These are phyloP conservation scores for Platyrinchus mystaceus DNA, from an alignment of 2,797 vertebrate species.

Conservation along the genomic window DNA sequence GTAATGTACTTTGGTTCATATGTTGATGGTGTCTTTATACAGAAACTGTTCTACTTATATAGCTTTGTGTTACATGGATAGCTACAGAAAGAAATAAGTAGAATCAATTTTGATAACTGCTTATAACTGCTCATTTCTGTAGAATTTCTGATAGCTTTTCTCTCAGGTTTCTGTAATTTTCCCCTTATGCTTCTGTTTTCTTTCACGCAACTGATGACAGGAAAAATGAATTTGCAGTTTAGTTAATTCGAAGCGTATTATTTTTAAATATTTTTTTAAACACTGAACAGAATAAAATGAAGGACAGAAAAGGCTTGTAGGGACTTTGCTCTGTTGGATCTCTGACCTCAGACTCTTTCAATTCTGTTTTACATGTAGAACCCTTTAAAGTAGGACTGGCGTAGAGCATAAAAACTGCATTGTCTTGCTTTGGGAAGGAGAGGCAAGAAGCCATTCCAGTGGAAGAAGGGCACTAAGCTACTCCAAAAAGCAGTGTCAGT, in stretches of 20 bases:
- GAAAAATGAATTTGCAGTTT: neutral
- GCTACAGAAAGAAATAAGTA: neutral
- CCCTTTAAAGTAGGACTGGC: neutral
- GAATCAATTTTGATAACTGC: neutral
- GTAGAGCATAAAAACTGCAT: neutral
- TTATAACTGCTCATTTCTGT: neutral
- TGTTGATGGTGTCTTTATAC: neutral
- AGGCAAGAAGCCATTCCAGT: neutral
- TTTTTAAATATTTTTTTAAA: neutral
- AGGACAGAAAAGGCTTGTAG: neutral
- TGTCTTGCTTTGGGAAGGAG: neutral
- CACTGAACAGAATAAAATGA: accelerated
- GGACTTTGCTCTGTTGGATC: neutral
- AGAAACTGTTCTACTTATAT: neutral
- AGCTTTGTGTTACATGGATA: neutral
- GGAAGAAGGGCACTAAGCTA: neutral
- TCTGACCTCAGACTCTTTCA: neutral
- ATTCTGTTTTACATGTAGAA: neutral
- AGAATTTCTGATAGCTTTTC: neutral
- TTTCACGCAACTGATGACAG: neutral
- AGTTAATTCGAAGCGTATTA: neutral
- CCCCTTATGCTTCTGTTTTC: neutral
- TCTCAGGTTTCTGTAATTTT: neutral
- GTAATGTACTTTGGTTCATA: neutral
- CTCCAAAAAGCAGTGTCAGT: neutral